phyloP scores from a whole-genome alignment of 2,797 vertebrate species.

The Rhinella marina region DNA sequence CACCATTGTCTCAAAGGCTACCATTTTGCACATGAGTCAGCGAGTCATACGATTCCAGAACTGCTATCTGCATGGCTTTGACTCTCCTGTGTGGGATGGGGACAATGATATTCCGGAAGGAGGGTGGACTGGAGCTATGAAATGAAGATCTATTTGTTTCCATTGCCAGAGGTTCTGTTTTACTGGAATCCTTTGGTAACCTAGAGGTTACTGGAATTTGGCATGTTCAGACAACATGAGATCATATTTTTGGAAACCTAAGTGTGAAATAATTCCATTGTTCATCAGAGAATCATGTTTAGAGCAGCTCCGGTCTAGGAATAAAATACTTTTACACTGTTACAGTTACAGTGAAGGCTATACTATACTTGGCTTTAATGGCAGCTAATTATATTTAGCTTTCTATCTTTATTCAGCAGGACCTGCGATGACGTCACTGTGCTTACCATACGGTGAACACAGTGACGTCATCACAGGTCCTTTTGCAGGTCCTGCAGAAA shows the following conservation, averaged over 20 bases:
- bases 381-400: not conserved
- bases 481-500: no score
- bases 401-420: no score
- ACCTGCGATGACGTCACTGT: no score
- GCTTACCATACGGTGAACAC: no score
- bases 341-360: not conserved
- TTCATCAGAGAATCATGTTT: slow-evolving; percentile 5
- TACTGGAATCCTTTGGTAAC: slow-evolving; percentile 51
- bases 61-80: not conserved
- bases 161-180: slow-evolving; percentile 42
- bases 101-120: slow-evolving; percentile 42
- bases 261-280: slow-evolving; percentile 28
- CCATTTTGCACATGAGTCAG: not conserved
- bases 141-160: slow-evolving; percentile 34
- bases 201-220: slow-evolving; percentile 52
- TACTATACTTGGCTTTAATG: not conserved
- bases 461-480: no score
- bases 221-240: slow-evolving; percentile 31
- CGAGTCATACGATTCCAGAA: slow-evolving; percentile 34
- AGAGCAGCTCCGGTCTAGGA: not conserved
- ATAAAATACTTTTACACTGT: not conserved
- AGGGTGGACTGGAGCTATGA: slow-evolving; percentile 34
- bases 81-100: slow-evolving; percentile 34
- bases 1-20: slow-evolving; percentile 29
- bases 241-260: slow-evolving; percentile 30